Conservation (phyloP, 2,113 vertebrate genomes). For the Tiliqua scincoides region DNA sequence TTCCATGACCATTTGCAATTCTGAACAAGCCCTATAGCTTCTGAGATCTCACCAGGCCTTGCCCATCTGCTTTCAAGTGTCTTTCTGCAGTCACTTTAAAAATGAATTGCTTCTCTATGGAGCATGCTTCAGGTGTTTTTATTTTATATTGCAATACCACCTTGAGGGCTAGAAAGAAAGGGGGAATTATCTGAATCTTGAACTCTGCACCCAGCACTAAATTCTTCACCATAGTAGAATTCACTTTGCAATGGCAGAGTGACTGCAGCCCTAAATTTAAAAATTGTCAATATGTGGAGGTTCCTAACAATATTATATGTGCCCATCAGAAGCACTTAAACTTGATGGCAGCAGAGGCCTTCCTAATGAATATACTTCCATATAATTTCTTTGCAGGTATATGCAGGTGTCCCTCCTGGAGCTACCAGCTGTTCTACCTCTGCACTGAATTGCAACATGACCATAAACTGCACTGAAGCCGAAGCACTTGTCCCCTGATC, state of each 20-base stretch:
- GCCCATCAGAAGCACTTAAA: neutral
- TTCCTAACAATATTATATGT: too few relatives aligned
- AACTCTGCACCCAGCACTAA: neutral
- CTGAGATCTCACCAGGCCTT: neutral
- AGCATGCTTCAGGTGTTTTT: neutral
- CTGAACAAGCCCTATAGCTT: neutral
- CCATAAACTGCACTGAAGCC: neutral
- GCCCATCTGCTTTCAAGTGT: neutral
- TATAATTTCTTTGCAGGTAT: slow-evolving; percentile 75
- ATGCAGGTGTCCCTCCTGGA: slow-evolving; percentile 80
- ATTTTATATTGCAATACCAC: too few relatives aligned
- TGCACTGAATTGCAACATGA: slow-evolving; percentile 54
- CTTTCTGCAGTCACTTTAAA: neutral
- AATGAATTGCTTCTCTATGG: neutral
- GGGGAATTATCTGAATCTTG: neutral
- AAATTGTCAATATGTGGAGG: neutral
- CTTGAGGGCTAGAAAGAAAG: neutral
- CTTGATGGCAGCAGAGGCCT: neutral
- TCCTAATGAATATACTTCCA: neutral
- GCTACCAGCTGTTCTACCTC: slow-evolving; percentile 73
- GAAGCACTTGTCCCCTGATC: slow-evolving; percentile 31
- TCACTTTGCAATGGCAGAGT: neutral
- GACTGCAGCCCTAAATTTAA: neutral
- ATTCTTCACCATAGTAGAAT: neutral
- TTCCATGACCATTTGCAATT: neutral